Base-by-base conservation (phyloP, 2,888 invertebrate genomes). In the Cetonia aurata region DNA sequence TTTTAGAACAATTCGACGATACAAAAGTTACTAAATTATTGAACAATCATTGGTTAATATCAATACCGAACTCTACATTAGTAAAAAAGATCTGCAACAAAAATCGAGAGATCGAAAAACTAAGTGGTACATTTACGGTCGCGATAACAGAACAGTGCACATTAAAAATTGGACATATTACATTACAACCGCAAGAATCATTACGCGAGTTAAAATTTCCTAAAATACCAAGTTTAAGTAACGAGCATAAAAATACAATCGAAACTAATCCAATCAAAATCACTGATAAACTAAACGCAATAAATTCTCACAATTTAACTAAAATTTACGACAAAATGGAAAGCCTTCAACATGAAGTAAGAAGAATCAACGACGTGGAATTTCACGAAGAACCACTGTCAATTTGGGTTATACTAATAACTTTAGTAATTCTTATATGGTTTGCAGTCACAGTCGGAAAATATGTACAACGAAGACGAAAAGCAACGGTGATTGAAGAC, bases 41-140 rank as follows among this genome's bases (percentile, higher is more conserved):
- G 33, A 33, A 33, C 33, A 33, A 53, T 53, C 53, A 53, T 12
- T 53, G 53, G 53, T n/a, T 53, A n/a, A 10, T 53, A 19, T 12
- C n/a, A 8, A 1, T 25, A 25, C 25, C 53, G 1, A 53, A 53
- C 19, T 3, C 19, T 10, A 53, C 25, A 25, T 10, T 53, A 53
- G 25, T 25, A 25, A 19, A 31, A 6, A 53, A 53, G 2, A 31
- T n/a, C 12, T 25, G 31, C 31, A 31, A 53, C 31, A 9, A 31
- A 53, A 31, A 53, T 12, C 31, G 31, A 31, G 53, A 53, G 31
- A 31, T 25, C 6, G 25, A 53, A 31, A 53, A 33, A 53, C 13
- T 53, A 31, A 25, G 0, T 12, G 53, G 10, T 4, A 53, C 53
- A 1, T 53, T 12, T 31, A n/a, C 31, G 3, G 10, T 33, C 10